Conservation (phyloP, 2,113 vertebrate species). For the Sinocyclocheilus anophthalmus region DNA sequence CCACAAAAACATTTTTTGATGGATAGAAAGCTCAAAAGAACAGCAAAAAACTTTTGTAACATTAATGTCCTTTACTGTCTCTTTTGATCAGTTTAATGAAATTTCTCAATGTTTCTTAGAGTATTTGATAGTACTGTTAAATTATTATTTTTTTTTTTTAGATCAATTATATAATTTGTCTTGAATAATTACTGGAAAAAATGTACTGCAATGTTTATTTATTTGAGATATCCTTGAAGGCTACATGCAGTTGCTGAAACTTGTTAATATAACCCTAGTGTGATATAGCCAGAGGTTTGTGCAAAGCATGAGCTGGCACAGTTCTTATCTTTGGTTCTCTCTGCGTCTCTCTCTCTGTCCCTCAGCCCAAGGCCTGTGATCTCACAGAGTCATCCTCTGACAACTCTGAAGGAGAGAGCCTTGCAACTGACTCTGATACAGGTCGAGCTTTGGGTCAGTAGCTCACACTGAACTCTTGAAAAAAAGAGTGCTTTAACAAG, state of each 20-base stretch:
- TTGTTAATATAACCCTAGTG: background rate
- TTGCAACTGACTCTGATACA: slow-evolving; percentile 31
- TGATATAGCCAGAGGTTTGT: background rate
- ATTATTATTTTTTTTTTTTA: no score
- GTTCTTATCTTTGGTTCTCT: slow-evolving; percentile 52
- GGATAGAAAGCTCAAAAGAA: background rate
- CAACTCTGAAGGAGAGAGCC: slow-evolving; percentile 42
- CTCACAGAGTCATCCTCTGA: slow-evolving; percentile 21
- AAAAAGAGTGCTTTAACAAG: background rate
- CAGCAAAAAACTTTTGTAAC: no score
- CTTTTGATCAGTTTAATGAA: no score
- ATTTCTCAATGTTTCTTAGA: no score
- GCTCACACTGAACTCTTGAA: background rate
- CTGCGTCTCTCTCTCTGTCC: slow-evolving; percentile 33
- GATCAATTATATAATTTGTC: background rate
- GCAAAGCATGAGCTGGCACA: slow-evolving; percentile 32
- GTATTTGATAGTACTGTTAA: background rate
- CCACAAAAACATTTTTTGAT: background rate
- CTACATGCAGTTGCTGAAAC: background rate
- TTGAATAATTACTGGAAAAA: background rate
- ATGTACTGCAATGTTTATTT: background rate
- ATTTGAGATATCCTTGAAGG: background rate
- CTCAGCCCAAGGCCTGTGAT: slow-evolving; percentile 53
- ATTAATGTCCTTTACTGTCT: background rate
- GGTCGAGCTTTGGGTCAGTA: no score